These are phyloP conservation scores for Adelphocoris suturalis DNA, from an alignment of 2,888 invertebrate species.

Conservation along the genomic window DNA sequence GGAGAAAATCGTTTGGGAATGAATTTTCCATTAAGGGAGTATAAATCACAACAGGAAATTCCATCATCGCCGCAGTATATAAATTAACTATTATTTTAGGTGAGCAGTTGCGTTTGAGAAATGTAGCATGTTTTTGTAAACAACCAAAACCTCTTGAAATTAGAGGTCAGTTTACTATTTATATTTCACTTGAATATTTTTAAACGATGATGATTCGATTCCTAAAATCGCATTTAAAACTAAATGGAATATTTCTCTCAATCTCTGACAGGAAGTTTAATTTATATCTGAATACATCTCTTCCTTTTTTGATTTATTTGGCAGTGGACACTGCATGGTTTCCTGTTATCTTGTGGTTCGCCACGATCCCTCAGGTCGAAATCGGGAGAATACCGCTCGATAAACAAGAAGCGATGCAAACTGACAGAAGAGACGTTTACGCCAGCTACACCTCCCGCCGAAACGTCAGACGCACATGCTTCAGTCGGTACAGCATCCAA, in stretches of 20 bases:
- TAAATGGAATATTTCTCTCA: not conserved
- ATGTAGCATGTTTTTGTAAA: not conserved
- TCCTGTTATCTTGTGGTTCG: not conserved
- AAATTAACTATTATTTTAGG: too few species aligned
- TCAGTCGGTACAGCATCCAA: not conserved
- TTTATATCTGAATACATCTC: not conserved
- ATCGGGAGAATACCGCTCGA: conserved; percentile 72
- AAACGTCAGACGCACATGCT: not conserved
- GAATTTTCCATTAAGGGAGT: too few species aligned
- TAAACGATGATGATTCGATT: not conserved
- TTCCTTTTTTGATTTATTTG: not conserved
- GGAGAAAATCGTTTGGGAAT: too few species aligned
- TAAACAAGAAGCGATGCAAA: conserved; percentile 69
- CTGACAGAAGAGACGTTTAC: conserved; percentile 72
- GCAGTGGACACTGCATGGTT: not conserved
- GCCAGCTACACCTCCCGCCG: conserved; percentile 11
- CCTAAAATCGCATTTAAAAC: not conserved
- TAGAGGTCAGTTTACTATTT: not conserved
- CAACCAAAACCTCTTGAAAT: not conserved
- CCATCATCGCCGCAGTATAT: too few species aligned
- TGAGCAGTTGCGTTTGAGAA: not conserved
- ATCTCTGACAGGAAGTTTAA: not conserved
- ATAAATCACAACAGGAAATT: too few species aligned
- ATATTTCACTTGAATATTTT: not conserved
- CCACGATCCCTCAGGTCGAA: conserved; percentile 65